Conservation (phyloP, 2,888 invertebrate genomes). For the Pristionchus arcanus region DNA sequence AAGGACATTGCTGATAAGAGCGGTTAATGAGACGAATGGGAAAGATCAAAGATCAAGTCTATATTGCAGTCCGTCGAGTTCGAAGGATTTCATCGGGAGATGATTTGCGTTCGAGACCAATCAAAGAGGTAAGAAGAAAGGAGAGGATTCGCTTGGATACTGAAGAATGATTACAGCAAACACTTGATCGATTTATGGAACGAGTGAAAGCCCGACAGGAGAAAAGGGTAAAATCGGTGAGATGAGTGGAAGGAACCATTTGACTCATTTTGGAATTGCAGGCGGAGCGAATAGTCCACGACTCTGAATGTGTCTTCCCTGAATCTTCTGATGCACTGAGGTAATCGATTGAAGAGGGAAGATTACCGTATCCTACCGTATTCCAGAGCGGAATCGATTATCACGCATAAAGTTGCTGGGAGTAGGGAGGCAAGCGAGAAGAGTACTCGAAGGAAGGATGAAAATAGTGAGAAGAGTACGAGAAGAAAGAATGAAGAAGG, state of each 20-base stretch:
- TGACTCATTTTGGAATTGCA: background rate
- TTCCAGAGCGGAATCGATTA: background rate
- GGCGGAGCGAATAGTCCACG: background rate
- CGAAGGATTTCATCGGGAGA: background rate
- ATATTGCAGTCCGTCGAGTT: background rate
- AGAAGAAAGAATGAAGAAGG: background rate
- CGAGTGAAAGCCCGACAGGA: background rate
- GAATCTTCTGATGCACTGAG: background rate
- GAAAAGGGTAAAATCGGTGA: background rate
- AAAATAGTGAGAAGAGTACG: background rate
- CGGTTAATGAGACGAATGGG: background rate
- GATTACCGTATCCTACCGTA: background rate
- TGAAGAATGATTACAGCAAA: background rate
- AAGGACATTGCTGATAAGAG: constrained; percentile 13
- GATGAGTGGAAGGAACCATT: background rate
- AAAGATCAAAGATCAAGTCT: background rate
- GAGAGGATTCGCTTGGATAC: background rate
- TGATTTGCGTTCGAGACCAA: background rate
- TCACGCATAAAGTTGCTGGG: background rate
- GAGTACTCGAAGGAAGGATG: background rate
- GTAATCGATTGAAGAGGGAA: background rate
- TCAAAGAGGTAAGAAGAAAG: background rate
- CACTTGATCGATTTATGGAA: constrained; percentile 30
- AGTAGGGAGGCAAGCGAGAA: background rate
- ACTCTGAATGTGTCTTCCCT: constrained; percentile 8